Evolutionary conservation across 2,113 vertebrate genomes (phyloP).

Genomic region (Sterna hirundo): DNA sequence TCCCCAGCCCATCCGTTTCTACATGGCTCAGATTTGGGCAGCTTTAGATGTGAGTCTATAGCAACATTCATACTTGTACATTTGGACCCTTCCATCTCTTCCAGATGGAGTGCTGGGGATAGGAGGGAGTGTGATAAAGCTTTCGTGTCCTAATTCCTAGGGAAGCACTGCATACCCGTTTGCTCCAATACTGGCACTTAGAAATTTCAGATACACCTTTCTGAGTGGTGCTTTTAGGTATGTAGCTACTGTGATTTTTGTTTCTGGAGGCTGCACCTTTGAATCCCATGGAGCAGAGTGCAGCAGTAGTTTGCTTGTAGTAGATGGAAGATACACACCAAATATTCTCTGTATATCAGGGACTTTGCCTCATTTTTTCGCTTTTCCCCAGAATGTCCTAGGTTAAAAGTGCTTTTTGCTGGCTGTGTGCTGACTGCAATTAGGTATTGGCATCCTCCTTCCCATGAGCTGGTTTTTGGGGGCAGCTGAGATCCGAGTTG

Average conservation of each 20-base stretch:
- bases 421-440: background rate
- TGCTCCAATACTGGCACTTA: rapidly evolving
- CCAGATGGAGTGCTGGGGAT: background rate
- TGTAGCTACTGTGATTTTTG: background rate
- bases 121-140: background rate
- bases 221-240: background rate
- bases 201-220: background rate
- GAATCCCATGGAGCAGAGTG: background rate
- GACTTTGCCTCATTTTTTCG: background rate
- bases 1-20: background rate
- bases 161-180: background rate
- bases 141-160: background rate
- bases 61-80: background rate
- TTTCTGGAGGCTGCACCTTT: background rate
- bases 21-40: background rate
- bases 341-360: background rate
- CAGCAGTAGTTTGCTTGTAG: background rate
- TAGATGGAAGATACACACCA: background rate
- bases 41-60: background rate
- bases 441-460: background rate
- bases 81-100: background rate
- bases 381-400: background rate
- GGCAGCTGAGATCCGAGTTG: background rate
- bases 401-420: background rate
- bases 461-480: background rate